Evolutionary conservation across 1,140 invertebrate genomes (phyloP), one percentile per base, ranked within the genome.

Genomic region (Plodia interpunctella): DNA sequence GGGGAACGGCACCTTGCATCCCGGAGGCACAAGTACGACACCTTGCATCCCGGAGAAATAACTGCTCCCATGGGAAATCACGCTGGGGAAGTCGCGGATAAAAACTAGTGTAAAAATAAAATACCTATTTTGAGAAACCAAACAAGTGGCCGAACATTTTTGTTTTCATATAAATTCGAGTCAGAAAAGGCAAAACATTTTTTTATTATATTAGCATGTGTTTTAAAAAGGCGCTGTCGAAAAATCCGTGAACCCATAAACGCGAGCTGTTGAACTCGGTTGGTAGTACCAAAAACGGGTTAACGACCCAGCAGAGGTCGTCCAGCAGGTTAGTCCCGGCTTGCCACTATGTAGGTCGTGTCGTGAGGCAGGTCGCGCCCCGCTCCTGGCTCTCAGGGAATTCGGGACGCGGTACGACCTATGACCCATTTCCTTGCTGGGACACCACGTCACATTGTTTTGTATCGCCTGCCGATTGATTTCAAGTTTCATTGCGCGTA

Each of bases 351-450:
- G 56, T 73, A 61, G 73, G 74, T 73, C 72, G 76, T 82, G 74
- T 73, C 72, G 76, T 82, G 77, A 53, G 79, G 79, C 68, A 83
- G 80, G 80, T 83, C 78, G 68, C 63, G 76, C 57, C 57, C 61
- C 60, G 63, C 60, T 28, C 28, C 9, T 9, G 2, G 30, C 4
- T 1, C 6, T 10, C 8, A 32, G 30, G 30, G 30, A 32, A 32
- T 70, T 70, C 70, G 62, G 70, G 63, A 44, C 67, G 57, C 55
- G 15, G 50, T 67, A 50, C 38, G 38, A 44, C 38, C 38, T 44
- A 2, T 17, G 38, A 44, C 38, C 38, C 15, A 44, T 44, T 15
- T 44, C 38, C 13, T 3, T 44, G 66, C 62, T 58, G 28, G 6
- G 53, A 13, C 28, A 9, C 8, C 38, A n/a, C 38, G 10, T 44